phyloP scores from a whole-genome alignment of 2,797 vertebrate species.

The Bryconaethiops microstoma region DNA sequence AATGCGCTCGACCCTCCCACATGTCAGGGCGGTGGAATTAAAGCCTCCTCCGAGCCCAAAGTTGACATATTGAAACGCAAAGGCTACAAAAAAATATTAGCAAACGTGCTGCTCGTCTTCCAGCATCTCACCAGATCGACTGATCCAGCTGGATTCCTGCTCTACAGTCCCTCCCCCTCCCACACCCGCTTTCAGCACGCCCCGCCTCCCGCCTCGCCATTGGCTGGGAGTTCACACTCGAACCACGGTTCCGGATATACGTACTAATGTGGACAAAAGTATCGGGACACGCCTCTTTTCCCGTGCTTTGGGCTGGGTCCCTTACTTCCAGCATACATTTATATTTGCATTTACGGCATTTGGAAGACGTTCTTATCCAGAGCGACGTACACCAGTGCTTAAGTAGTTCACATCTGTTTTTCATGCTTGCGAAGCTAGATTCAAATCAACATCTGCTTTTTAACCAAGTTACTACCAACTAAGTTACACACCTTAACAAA shows the following conservation, averaged over 20 bases:
- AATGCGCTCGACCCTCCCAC: constrained; percentile 63
- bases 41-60: constrained; percentile 54
- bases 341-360: too few species aligned
- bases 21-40: constrained; percentile 71
- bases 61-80: constrained; percentile 48
- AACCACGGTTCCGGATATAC: not conserved
- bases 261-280: too few species aligned
- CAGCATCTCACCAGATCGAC: constrained; percentile 54
- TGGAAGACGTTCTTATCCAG: too few species aligned
- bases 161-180: constrained; percentile 21
- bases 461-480: too few species aligned
- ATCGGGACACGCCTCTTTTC: too few species aligned
- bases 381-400: too few species aligned
- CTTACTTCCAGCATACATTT: too few species aligned
- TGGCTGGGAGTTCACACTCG: not conserved
- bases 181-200: not conserved
- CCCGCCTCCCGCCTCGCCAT: not conserved
- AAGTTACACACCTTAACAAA: too few species aligned
- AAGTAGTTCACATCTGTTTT: too few species aligned
- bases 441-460: too few species aligned
- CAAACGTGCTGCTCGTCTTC: constrained; percentile 51
- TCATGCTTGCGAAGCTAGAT: too few species aligned
- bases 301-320: too few species aligned
- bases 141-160: constrained; percentile 64
- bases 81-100: constrained; percentile 49